Percentiles rank a stretch among this genome's conserved stretches.
phyloP scores from a whole-genome alignment of 1,140 invertebrate species.

The Halesus radiatus region DNA sequence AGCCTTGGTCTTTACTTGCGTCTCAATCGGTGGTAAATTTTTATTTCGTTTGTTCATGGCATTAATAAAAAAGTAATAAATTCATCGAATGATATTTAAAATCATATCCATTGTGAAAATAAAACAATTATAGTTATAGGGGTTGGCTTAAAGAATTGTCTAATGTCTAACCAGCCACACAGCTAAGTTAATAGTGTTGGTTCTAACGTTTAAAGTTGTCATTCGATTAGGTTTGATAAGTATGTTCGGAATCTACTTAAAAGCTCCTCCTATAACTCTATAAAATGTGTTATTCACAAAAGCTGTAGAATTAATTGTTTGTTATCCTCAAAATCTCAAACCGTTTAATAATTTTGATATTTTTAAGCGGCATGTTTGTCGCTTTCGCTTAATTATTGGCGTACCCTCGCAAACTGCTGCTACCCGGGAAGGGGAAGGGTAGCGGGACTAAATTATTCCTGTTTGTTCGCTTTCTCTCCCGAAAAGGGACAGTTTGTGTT shows the following conservation, averaged over 20 bases:
- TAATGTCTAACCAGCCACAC: too few relatives aligned
- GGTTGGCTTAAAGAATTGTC: too few relatives aligned
- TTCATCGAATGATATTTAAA: too few relatives aligned
- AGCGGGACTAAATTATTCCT: slow-evolving; percentile 37
- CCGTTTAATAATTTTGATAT: slow-evolving; percentile 14
- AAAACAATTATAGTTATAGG: too few relatives aligned
- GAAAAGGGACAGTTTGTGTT: slow-evolving; percentile 54
- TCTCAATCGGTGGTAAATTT: slow-evolving; percentile 24
- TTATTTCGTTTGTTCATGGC: background rate
- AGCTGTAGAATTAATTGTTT: background rate
- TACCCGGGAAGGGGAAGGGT: slow-evolving; percentile 4
- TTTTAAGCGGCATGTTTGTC: slow-evolving; percentile 17
- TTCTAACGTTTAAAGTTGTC: too few relatives aligned
- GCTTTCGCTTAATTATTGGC: slow-evolving; percentile 43
- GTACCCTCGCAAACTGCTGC: slow-evolving; percentile 36
- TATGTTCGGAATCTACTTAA: too few relatives aligned
- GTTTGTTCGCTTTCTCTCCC: slow-evolving; percentile 38
- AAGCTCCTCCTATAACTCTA: too few relatives aligned
- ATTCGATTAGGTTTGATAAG: too few relatives aligned
- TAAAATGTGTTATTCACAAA: background rate
- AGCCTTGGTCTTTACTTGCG: background rate
- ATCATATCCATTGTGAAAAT: too few relatives aligned
- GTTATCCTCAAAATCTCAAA: background rate
- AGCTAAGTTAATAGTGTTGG: too few relatives aligned
- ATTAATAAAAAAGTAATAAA: too few relatives aligned